Evolutionary conservation across 2,888 invertebrate species (phyloP).

Genomic region (Drosophila kokeensis): DNA sequence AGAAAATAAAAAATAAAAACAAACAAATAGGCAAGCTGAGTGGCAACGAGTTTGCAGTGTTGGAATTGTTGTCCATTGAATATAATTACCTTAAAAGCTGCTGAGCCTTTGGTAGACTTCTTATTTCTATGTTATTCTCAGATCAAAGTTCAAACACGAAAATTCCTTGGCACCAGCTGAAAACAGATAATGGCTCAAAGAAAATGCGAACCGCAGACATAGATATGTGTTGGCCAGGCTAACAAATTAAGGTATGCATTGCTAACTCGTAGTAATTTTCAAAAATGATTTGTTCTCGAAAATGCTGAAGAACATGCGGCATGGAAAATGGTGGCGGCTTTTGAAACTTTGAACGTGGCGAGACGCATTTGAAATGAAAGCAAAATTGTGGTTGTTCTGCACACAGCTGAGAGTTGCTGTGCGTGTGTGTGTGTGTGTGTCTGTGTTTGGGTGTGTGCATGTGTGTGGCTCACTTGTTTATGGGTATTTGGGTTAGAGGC

Average conservation of each 20-base stretch:
- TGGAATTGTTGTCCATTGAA: not conserved
- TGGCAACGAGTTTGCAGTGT: not conserved
- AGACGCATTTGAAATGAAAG: conserved; percentile 28
- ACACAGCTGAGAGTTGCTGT: conserved; percentile 4
- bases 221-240: conserved; percentile 10
- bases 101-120: not conserved
- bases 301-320: conserved; percentile 32
- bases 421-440: conserved; percentile 3
- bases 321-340: conserved; percentile 22
- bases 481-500: conserved; percentile 76
- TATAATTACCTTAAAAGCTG: not conserved
- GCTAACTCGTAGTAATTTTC: conserved; percentile 39
- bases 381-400: conserved; percentile 26
- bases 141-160: not conserved
- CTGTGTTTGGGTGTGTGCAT: conserved; percentile 3
- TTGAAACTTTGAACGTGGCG: conserved; percentile 5
- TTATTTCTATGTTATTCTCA: not conserved
- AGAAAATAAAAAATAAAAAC: not conserved
- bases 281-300: conserved; percentile 35
- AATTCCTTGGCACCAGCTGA: not conserved
- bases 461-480: conserved; percentile 63
- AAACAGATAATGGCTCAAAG: conserved; percentile 11
- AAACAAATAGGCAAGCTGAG: not conserved
- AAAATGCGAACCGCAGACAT: not conserved
- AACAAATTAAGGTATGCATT: conserved; percentile 42